Conservation (phyloP, 2,888 invertebrate species). For the Esperia sulphurella region DNA sequence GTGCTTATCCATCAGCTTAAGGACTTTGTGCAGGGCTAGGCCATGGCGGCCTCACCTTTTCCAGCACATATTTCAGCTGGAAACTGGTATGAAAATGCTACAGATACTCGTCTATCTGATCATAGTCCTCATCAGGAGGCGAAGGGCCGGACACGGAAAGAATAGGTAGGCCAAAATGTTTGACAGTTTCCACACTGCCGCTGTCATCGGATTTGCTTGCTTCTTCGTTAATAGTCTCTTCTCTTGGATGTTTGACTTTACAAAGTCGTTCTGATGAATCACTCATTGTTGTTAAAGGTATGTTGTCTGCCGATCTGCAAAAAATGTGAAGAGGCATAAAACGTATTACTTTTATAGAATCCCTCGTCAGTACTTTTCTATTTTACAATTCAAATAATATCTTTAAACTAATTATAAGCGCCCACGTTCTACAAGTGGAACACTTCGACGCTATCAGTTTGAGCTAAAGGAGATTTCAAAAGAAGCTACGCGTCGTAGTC, state of each 20-base stretch:
- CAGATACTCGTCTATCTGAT: constrained; percentile 81
- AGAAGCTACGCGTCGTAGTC: no score
- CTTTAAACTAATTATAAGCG: no score
- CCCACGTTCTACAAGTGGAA: no score
- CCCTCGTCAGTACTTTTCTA: no score
- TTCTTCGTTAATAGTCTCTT: constrained; percentile 72
- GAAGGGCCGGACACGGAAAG: constrained; percentile 90
- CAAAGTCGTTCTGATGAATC: constrained; percentile 76
- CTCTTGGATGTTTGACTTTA: constrained; percentile 55
- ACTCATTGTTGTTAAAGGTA: constrained; percentile 65
- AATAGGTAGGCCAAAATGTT: constrained; percentile 86
- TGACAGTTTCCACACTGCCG: constrained; percentile 73
- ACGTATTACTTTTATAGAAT: no score
- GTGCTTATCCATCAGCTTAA: constrained; percentile 34
- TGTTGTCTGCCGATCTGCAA: constrained; percentile 72
- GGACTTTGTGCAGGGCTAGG: constrained; percentile 66
- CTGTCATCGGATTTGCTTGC: constrained; percentile 67
- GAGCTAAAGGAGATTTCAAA: no score
- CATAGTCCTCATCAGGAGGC: constrained; percentile 85
- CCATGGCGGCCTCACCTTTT: constrained; percentile 69
- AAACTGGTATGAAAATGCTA: constrained; percentile 77
- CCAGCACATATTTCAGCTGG: constrained; percentile 74
- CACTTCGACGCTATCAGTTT: no score
- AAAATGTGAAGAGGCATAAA: neutral
- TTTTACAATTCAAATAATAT: no score